A percentile compares a stretch with the other conserved stretches of the same genome.
Conservation (phyloP, 2,888 invertebrate species). For the Tanaodytes sp. region DNA sequence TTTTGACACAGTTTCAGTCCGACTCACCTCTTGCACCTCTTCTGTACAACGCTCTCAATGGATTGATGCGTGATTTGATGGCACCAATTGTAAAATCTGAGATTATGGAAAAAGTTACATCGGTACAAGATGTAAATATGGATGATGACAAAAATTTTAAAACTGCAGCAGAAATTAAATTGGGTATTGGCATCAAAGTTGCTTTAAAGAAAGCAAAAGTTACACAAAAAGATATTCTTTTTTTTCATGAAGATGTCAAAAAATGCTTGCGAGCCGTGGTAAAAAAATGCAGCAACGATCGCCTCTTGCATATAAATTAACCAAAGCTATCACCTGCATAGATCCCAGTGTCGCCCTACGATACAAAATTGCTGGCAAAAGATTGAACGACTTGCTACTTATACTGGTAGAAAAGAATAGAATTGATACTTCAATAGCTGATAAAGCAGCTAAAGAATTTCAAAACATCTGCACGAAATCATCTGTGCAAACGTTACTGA, state of each 20-base stretch:
- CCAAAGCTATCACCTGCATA: constrained; percentile 22
- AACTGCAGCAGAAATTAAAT: constrained; percentile 9
- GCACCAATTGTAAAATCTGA: constrained; percentile 24
- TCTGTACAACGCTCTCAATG: constrained; percentile 22
- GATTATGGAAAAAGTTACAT: constrained; percentile 15
- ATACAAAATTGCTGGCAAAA: constrained; percentile 15
- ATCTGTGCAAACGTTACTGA: constrained; percentile 7
- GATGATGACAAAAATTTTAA: constrained; percentile 32
- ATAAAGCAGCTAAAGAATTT: constrained; percentile 24
- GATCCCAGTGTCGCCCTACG: constrained; percentile 24
- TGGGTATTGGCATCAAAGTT: constrained; percentile 25
- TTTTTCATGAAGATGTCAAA: no score
- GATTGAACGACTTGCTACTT: constrained; percentile 17
- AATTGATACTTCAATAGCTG: constrained; percentile 16
- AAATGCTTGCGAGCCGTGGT: constrained; percentile 11
- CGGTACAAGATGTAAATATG: neutral
- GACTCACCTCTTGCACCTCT: constrained; percentile 44
- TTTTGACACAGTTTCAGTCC: constrained; percentile 49
- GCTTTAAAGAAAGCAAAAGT: constrained; percentile 27
- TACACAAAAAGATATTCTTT: constrained; percentile 7
- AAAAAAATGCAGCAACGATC: constrained; percentile 28
- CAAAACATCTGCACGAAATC: constrained; percentile 15
- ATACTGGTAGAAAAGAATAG: constrained; percentile 20
- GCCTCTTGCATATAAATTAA: constrained; percentile 22
- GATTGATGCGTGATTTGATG: constrained; percentile 25